phyloP scores from a whole-genome alignment of 2,888 invertebrate genomes.

The Drosophila infuscata region DNA sequence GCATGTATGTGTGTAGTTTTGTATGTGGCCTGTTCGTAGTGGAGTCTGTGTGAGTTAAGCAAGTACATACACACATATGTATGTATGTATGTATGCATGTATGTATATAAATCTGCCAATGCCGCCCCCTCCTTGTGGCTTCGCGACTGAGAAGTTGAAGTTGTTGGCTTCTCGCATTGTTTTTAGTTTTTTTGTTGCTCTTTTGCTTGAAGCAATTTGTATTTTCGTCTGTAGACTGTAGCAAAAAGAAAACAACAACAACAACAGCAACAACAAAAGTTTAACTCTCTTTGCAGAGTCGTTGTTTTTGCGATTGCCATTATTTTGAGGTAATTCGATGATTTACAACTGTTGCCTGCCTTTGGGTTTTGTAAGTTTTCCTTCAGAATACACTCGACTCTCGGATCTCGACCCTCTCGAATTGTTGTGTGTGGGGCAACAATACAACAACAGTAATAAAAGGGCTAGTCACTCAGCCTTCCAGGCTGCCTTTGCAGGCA shows the following conservation, averaged over 20 bases:
- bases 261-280: constrained; percentile 18
- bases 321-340: constrained; percentile 81
- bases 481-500: constrained; percentile 33
- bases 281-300: constrained; percentile 14
- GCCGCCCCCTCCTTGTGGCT: constrained; percentile 45
- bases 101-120: constrained; percentile 31
- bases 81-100: constrained; percentile 2
- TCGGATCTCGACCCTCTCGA: constrained; percentile 16
- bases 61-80: constrained; percentile 1
- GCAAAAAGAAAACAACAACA: constrained; percentile 17
- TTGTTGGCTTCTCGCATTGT: constrained; percentile 70
- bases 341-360: constrained; percentile 76
- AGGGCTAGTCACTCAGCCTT: constrained; percentile 60
- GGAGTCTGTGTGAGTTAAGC: constrained; percentile 55
- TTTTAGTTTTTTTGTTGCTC: constrained; percentile 51
- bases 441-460: constrained; percentile 56
- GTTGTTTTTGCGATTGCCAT: constrained; percentile 73
- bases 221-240: constrained; percentile 58
- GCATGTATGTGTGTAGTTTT: background rate
- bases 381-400: constrained; percentile 57
- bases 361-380: constrained; percentile 80
- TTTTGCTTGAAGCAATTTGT: constrained; percentile 69
- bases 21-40: constrained; percentile 14
- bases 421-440: constrained; percentile 58
- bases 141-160: constrained; percentile 57